Evolutionary conservation across 92 coral and sea anemone species (phyloP), one percentile per base, ranked within the genome.

Genomic region (Virgularia gustaviana): DNA sequence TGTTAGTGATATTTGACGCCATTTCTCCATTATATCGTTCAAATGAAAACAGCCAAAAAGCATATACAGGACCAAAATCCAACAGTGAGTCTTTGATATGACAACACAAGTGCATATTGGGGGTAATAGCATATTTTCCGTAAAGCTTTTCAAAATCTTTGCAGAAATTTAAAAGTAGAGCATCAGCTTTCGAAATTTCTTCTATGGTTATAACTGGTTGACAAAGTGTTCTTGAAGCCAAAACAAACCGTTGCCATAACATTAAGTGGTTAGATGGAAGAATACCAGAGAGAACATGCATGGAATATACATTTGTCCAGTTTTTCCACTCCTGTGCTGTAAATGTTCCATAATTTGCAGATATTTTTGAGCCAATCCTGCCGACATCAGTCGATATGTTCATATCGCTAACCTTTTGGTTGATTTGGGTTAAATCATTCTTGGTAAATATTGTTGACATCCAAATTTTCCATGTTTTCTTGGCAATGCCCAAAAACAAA

Each of bases 31-130:
- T 52, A 51, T 65, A 73, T 23, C 80, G 38, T 57, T 80, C 88
- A 72, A 80, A 85, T 45, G 82, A 67, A 34, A 81, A 81, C 59
- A 79, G 73, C 84, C 86, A 81, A 65, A 86, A 81, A 33, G 75
- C 78, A 63, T 78, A 63, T 22, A 83, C 59, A 37, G 90, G 84
- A 2, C 90, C 90, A 73, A 66, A 78, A 24, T 86, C 82, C 73
- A 38, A 9, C 19, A 82, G 82, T 70, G 82, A 80, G 11, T 72
- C 76, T 27, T 78, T 83, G 35, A 83, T 31, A 75, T 79, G 88
- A 35, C 85, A 77, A 41, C 71, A 78, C 1, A 80, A 68, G 41
- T 84, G 88, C 82, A 84, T 80, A 39, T 84, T 84, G 32, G 85
- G 85, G 24, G 79, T 84, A 3, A 84, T 85, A 38, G 57, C 55